A percentile compares a stretch with the other conserved stretches of the same genome.
phyloP scores from a whole-genome alignment of 30 jellyfish, hydroid and myxozoan species.

The Rhopilema esculentum region DNA sequence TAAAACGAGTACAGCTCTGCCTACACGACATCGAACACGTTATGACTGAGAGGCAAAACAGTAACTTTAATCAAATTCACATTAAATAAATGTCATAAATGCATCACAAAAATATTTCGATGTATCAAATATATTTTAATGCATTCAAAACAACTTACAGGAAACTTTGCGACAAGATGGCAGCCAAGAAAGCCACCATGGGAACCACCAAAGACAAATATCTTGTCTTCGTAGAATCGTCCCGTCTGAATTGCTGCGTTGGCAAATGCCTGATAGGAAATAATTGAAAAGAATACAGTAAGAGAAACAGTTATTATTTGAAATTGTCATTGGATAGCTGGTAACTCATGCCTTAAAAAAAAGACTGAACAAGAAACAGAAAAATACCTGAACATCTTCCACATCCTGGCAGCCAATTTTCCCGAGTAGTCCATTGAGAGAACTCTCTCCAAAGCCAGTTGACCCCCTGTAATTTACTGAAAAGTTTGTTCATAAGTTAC shows the following conservation, averaged over 20 bases:
- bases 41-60: too few relatives aligned
- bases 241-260: slow-evolving; percentile 38
- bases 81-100: not conserved
- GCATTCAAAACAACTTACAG: slow-evolving; percentile 24
- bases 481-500: too few relatives aligned
- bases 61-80: too few relatives aligned
- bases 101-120: not conserved
- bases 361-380: not conserved
- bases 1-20: too few relatives aligned
- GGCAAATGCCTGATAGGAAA: slow-evolving; percentile 34
- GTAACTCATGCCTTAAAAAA: too few relatives aligned
- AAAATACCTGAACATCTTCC: slow-evolving; percentile 72
- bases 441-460: slow-evolving; percentile 77
- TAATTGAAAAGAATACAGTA: not conserved
- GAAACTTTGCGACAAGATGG: slow-evolving; percentile 68
- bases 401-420: slow-evolving; percentile 87
- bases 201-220: slow-evolving; percentile 77
- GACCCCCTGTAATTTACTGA: slow-evolving; percentile 93
- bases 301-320: not conserved
- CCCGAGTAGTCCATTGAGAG: slow-evolving; percentile 79
- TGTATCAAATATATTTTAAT: not conserved
- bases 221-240: slow-evolving; percentile 21
- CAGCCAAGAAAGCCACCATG: slow-evolving; percentile 84
- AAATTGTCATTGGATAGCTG: too few relatives aligned
- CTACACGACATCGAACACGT: too few relatives aligned